These are phyloP conservation scores for Sapayoa aenigma DNA, from an alignment of 2,113 vertebrate genomes.

Conservation along the genomic window DNA sequence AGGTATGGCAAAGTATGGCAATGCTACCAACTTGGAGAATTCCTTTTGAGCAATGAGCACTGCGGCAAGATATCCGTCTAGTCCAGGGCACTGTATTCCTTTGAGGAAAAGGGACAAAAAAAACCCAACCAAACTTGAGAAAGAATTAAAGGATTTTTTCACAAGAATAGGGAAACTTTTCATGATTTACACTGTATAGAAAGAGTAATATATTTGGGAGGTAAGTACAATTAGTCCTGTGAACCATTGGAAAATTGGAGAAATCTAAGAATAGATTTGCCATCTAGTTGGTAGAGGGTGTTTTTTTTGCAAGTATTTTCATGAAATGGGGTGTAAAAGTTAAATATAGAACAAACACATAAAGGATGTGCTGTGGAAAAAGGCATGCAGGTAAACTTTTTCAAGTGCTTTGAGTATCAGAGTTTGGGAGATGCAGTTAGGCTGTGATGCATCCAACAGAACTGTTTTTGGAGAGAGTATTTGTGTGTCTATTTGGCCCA, in stretches of 20 bases:
- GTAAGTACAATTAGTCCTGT: background rate
- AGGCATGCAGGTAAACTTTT: background rate
- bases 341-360: background rate
- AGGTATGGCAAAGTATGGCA: background rate
- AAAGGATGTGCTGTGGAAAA: background rate
- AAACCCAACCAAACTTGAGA: background rate
- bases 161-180: background rate
- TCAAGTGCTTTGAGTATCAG: background rate
- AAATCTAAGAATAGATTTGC: background rate
- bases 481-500: background rate
- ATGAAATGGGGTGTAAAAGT: background rate
- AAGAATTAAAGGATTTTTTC: background rate
- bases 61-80: background rate
- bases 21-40: background rate
- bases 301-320: background rate
- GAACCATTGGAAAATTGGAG: background rate
- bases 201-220: background rate
- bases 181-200: accelerated
- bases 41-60: background rate
- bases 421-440: background rate
- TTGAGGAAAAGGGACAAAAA: background rate
- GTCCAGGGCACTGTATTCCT: background rate
- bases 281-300: background rate
- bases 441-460: background rate
- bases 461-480: background rate